Percentiles rank a stretch among this genome's conserved stretches.
Evolutionary conservation across 2,888 invertebrate genomes (phyloP).

Genomic region (Eristalis pertinax): DNA sequence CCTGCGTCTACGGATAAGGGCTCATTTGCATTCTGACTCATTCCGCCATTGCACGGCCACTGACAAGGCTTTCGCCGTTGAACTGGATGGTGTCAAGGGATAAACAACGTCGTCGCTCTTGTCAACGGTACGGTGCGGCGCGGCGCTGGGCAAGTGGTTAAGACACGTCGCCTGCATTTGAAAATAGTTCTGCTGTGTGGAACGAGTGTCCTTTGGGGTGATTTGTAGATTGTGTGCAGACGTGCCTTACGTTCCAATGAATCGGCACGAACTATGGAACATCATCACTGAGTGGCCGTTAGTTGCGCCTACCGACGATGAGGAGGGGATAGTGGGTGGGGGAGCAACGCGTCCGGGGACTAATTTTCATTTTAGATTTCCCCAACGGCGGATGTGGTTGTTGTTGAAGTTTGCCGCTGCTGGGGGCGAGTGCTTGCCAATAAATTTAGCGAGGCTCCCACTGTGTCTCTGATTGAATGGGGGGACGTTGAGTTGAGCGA

Average conservation of each 20-base stretch:
- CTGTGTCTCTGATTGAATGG: not conserved
- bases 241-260: constrained; percentile 10
- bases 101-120: not conserved
- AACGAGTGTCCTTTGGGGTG: constrained; percentile 24
- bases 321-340: too few species aligned
- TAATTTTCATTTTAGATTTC: constrained; percentile 13
- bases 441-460: not conserved
- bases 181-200: constrained; percentile 3
- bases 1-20: not conserved
- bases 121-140: not conserved
- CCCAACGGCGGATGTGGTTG: not conserved
- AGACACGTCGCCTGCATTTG: constrained; percentile 23
- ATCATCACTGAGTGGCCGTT: constrained; percentile 1
- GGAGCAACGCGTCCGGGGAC: not conserved
- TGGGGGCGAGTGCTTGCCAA: not conserved
- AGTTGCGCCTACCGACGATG: not conserved
- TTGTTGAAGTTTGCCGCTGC: not conserved
- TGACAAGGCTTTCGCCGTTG: not conserved
- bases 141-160: constrained; percentile 6
- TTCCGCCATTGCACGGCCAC: not conserved
- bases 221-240: constrained; percentile 21
- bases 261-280: constrained; percentile 2
- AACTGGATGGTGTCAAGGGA: not conserved
- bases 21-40: not conserved
- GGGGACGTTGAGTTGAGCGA: not conserved